These are phyloP conservation scores for Drosophila quasianomalipes DNA, from an alignment of 2,888 invertebrate genomes.

Conservation along the genomic window DNA sequence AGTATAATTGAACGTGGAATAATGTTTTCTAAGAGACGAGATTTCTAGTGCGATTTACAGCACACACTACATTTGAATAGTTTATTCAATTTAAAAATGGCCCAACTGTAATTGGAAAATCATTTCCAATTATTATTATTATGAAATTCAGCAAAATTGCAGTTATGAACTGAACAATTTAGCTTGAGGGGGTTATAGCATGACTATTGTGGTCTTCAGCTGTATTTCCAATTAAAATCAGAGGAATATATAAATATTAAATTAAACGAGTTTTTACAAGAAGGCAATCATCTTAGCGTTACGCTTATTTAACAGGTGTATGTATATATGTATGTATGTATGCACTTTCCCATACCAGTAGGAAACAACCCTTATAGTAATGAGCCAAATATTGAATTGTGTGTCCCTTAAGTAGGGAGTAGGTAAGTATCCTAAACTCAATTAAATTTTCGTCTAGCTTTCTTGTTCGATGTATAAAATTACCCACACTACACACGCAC, in stretches of 20 bases:
- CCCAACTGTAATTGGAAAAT: background rate
- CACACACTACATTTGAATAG: background rate
- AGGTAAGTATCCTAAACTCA: conserved; percentile 54
- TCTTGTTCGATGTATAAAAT: conserved; percentile 17
- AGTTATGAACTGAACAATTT: background rate
- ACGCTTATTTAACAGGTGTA: background rate
- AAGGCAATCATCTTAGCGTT: conserved; percentile 34
- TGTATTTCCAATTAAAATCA: background rate
- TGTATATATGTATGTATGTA: background rate
- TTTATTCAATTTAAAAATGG: background rate
- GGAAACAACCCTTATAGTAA: conserved; percentile 46
- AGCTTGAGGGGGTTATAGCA: background rate
- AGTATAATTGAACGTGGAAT: background rate
- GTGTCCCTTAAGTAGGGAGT: conserved; percentile 27
- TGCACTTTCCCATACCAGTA: conserved; percentile 28
- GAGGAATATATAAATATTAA: background rate
- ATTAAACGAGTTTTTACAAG: conserved; percentile 5
- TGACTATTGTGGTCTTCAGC: background rate
- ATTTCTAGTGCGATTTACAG: background rate
- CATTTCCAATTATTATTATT: background rate
- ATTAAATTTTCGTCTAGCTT: conserved; percentile 65
- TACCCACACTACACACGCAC: conserved; percentile 3
- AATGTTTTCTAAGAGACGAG: background rate
- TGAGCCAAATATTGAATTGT: conserved; percentile 66
- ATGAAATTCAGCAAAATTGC: background rate